Conservation (phyloP, 2,888 invertebrate species). For the Lasioglossum morio region DNA sequence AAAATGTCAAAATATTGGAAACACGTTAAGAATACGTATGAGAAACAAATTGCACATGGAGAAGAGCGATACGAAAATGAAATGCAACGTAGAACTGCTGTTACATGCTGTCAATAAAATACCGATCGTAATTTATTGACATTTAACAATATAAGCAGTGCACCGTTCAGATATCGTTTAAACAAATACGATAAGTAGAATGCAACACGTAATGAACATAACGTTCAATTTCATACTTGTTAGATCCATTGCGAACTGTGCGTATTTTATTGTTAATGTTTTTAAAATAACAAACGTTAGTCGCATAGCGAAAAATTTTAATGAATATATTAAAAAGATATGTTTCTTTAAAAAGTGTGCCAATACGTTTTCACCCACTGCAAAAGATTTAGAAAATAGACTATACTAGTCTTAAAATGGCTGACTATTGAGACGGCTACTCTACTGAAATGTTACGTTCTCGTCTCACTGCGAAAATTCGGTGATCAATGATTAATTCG, state of each 20-base stretch:
- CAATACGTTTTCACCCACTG: too few relatives aligned
- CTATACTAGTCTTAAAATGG: too few relatives aligned
- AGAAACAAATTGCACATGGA: too few relatives aligned
- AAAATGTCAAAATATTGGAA: too few relatives aligned
- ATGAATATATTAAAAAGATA: too few relatives aligned
- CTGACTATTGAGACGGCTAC: too few relatives aligned
- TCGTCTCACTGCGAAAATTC: neutral
- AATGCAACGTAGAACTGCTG: neutral
- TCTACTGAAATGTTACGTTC: neutral
- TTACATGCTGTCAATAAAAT: neutral
- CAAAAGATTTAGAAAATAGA: too few relatives aligned
- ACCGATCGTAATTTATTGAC: neutral
- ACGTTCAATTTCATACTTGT: neutral
- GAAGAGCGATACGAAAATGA: neutral
- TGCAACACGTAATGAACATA: too few relatives aligned
- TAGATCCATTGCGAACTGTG: neutral
- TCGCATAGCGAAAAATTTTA: too few relatives aligned
- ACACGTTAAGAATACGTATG: neutral
- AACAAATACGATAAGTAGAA: neutral
- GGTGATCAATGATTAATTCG: neutral
- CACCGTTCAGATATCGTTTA: neutral
- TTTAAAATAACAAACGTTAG: too few relatives aligned
- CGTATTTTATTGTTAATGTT: neutral
- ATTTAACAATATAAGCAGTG: neutral
- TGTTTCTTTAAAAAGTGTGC: too few relatives aligned